A percentile compares a stretch with the other conserved stretches of the same genome.
These are phyloP conservation scores for Bambusicola thoracicus DNA, from an alignment of 2,113 vertebrate species.

Conservation along the genomic window DNA sequence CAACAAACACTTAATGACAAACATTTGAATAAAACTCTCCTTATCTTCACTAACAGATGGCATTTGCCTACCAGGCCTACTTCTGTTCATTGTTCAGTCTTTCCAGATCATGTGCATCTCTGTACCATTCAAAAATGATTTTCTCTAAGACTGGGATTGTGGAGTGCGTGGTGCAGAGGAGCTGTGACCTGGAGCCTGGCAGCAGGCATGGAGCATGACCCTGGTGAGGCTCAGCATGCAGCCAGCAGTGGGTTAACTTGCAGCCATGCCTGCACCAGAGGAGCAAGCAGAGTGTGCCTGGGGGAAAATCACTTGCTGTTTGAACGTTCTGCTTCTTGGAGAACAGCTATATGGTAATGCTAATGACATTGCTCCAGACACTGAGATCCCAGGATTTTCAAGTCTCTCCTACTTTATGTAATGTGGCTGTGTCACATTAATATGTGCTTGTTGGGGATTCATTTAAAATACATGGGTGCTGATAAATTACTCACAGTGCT, in stretches of 20 bases:
- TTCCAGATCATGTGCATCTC: background rate
- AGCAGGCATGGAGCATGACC: background rate
- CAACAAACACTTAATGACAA: background rate
- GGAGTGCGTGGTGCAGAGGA: accelerated
- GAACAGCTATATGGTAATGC: conserved; percentile 21
- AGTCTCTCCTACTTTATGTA: conserved; percentile 43
- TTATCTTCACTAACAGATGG: background rate
- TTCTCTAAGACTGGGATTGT: background rate
- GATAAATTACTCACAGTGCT: background rate
- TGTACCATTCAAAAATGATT: accelerated
- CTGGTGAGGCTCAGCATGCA: accelerated
- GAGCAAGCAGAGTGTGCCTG: background rate
- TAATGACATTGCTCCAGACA: conserved; percentile 65
- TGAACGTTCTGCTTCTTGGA: conserved; percentile 58
- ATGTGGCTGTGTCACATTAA: conserved; percentile 29
- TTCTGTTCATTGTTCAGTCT: background rate
- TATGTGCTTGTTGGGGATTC: conserved; percentile 26
- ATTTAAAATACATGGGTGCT: conserved; percentile 52
- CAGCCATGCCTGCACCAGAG: background rate
- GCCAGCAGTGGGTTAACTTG: background rate
- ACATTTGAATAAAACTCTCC: background rate
- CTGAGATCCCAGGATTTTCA: conserved; percentile 1
- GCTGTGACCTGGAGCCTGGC: accelerated
- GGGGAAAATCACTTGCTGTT: conserved; percentile 39
- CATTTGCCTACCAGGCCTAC: background rate